Percentiles rank a stretch among this genome's conserved stretches.
Conservation (phyloP, 2,113 vertebrate genomes). For the Rattus rattus region DNA sequence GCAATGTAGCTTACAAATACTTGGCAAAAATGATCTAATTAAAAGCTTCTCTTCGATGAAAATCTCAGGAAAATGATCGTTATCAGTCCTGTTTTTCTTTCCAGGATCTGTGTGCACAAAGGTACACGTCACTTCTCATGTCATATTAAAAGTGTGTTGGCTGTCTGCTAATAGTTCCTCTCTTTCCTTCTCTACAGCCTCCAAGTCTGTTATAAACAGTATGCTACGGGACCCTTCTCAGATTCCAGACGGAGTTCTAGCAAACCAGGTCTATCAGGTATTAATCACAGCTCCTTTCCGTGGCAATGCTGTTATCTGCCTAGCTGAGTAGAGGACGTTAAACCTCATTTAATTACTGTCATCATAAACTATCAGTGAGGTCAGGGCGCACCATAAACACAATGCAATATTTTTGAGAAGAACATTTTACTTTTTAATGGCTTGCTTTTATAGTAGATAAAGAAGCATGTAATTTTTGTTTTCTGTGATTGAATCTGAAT, state of each 20-base stretch:
- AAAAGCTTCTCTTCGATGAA: conserved; percentile 64
- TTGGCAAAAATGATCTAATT: conserved; percentile 77
- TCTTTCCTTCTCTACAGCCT: conserved; percentile 87
- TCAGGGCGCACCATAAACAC: conserved; percentile 87
- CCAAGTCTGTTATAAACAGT: conserved; percentile 94
- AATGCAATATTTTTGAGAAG: conserved; percentile 86
- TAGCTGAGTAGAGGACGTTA: conserved; percentile 87
- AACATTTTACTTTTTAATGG: conserved; percentile 89
- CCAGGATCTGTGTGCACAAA: conserved; percentile 31
- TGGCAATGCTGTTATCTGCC: conserved; percentile 84
- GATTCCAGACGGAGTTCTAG: conserved; percentile 95
- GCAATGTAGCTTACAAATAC: conserved; percentile 61
- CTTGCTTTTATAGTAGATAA: conserved; percentile 87
- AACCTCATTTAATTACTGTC: conserved; percentile 92
- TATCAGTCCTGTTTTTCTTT: conserved; percentile 64
- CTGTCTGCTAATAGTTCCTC: conserved; percentile 80
- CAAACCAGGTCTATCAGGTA: conserved; percentile 97
- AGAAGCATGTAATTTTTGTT: conserved; percentile 86
- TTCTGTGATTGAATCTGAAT: conserved; percentile 87
- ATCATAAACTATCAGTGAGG: conserved; percentile 89
- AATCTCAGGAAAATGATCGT: conserved; percentile 22
- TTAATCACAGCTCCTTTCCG: conserved; percentile 85
- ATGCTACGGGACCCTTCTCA: conserved; percentile 96
- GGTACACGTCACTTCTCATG: conserved; percentile 65
- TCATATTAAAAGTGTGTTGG: conserved; percentile 78